Conservation (phyloP, 1,140 invertebrate species). For the Mercenaria mercenaria region DNA sequence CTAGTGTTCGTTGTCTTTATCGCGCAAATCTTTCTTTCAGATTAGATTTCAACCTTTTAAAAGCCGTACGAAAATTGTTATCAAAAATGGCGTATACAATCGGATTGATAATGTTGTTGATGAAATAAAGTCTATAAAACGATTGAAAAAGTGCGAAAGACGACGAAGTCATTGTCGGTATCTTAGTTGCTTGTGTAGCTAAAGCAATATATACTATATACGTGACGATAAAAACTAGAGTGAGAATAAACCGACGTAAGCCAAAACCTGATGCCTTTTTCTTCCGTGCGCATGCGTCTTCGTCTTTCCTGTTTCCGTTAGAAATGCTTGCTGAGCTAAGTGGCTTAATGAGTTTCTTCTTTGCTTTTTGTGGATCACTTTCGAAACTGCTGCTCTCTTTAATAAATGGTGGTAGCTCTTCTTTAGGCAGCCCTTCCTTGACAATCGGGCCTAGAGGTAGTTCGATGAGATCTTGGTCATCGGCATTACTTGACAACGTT, state of each 20-base stretch:
- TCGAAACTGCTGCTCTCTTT: conserved; percentile 6
- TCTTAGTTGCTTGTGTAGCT: conserved; percentile 1
- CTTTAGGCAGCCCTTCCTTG: background rate
- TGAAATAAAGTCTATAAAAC: conserved; percentile 57
- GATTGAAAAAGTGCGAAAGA: conserved; percentile 38
- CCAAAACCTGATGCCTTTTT: conserved; percentile 40
- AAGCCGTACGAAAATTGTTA: conserved; percentile 22
- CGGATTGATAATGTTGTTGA: conserved; percentile 65
- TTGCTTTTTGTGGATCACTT: background rate
- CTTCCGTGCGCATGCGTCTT: background rate
- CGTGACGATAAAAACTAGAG: conserved; percentile 57
- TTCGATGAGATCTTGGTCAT: background rate
- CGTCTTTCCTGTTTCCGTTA: background rate
- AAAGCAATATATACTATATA: conserved; percentile 38
- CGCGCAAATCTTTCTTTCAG: background rate
- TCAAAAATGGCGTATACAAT: conserved; percentile 55
- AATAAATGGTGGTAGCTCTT: background rate
- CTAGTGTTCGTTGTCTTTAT: background rate
- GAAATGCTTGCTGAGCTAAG: background rate
- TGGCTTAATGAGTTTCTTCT: conserved; percentile 39
- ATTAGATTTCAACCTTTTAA: no score
- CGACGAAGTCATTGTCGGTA: conserved; percentile 1
- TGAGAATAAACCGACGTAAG: conserved; percentile 40
- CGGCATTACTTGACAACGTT: background rate
- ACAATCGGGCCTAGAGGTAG: background rate